These are phyloP conservation scores for Pogonophryne albipinna DNA, from an alignment of 2,797 vertebrate species.

Conservation along the genomic window DNA sequence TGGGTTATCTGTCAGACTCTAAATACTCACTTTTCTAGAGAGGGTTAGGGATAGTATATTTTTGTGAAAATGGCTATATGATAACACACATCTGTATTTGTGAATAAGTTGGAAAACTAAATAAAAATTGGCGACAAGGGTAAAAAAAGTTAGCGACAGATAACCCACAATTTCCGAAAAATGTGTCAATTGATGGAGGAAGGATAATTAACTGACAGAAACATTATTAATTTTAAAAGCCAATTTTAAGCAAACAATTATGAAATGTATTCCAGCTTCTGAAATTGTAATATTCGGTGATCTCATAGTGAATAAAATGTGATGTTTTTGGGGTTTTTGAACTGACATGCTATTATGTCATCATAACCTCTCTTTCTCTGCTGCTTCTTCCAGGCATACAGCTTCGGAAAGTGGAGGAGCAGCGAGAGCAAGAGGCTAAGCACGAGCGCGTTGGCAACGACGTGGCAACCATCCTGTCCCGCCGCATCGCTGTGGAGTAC, in stretches of 20 bases:
- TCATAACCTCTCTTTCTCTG: background rate
- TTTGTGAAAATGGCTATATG: no score
- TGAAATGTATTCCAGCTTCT: background rate
- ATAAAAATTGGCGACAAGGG: no score
- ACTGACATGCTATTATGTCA: background rate
- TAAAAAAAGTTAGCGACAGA: no score
- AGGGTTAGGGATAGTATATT: no score
- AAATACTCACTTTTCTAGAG: no score
- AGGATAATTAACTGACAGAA: no score
- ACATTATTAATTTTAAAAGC: background rate
- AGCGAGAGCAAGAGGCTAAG: slow-evolving; percentile 97
- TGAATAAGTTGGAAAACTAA: no score
- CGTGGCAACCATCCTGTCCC: slow-evolving; percentile 96
- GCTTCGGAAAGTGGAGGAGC: slow-evolving; percentile 97
- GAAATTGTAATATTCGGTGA: background rate
- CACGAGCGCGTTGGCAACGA: slow-evolving; percentile 97
- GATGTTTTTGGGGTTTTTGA: background rate
- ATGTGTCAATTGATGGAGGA: background rate
- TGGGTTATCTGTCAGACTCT: no score
- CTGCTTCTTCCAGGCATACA: slow-evolving; percentile 89
- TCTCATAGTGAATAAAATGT: background rate
- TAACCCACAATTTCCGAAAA: no score
- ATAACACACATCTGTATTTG: no score
- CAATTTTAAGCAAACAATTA: background rate
- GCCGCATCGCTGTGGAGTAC: slow-evolving; percentile 97